Conservation (phyloP, 92 coral and sea anemone genomes). For the Scolanthus callimorphus region DNA sequence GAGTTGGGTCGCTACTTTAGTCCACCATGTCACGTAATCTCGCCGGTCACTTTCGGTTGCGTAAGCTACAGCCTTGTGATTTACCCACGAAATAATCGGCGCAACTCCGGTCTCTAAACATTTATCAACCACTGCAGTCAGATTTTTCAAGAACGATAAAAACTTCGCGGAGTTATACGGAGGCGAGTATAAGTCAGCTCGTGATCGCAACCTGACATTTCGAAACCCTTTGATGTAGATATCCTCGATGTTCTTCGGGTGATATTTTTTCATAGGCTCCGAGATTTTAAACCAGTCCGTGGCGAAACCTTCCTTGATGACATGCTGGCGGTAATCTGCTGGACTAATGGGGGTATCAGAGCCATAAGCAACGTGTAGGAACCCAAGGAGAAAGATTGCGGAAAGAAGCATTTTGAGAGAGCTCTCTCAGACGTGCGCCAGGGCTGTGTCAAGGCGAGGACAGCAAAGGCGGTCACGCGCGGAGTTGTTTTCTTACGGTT, state of each 20-base stretch:
- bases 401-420: too few relatives aligned
- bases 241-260: conserved; percentile 48
- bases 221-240: conserved; percentile 37
- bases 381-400: too few relatives aligned
- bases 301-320: conserved; percentile 46
- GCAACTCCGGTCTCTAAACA: too few relatives aligned
- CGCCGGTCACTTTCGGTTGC: conserved; percentile 27
- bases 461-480: too few relatives aligned
- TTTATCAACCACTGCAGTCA: conserved; percentile 43
- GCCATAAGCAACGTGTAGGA: too few relatives aligned
- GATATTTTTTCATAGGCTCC: conserved; percentile 28
- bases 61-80: too few relatives aligned
- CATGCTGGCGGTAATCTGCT: conserved; percentile 23
- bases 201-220: conserved; percentile 55
- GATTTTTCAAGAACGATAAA: conserved; percentile 20
- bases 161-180: conserved; percentile 29
- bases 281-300: conserved; percentile 60
- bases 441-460: too few relatives aligned
- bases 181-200: conserved; percentile 38
- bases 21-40: conserved; percentile 25
- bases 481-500: too few relatives aligned
- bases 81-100: too few relatives aligned
- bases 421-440: too few relatives aligned
- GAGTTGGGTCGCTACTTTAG: too few relatives aligned
- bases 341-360: too few relatives aligned